Evolutionary conservation across 37 sponge, comb jelly and placozoan species (phyloP).

Genomic region (Beroe forskalii): DNA sequence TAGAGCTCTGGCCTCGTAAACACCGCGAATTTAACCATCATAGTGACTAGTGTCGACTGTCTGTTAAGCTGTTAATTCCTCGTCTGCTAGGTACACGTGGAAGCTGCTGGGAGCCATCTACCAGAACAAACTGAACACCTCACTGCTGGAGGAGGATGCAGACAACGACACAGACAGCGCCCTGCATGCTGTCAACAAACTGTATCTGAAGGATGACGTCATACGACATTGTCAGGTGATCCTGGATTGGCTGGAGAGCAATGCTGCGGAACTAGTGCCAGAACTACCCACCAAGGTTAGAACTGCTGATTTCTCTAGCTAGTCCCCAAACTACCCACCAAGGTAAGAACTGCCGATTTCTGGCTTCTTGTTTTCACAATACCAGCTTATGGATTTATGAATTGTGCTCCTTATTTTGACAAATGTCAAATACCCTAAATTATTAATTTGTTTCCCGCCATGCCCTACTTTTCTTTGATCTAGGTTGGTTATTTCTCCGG

Average conservation of each 20-base stretch:
- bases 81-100: slow-evolving; percentile 45
- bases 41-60: no score
- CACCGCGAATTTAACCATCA: no score
- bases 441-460: no score
- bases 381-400: no score
- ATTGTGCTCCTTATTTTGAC: no score
- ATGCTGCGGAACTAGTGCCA: slow-evolving; percentile 63
- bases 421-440: no score
- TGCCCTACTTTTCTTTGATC: no score
- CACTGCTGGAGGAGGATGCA: neutral
- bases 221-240: slow-evolving; percentile 70
- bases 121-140: slow-evolving; percentile 24
- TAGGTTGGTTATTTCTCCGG: slow-evolving; percentile 61
- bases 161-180: neutral
- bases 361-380: no score
- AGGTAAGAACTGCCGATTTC: no score
- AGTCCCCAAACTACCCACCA: neutral
- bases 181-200: neutral
- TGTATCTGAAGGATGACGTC: neutral
- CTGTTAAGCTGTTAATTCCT: no score
- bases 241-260: slow-evolving; percentile 90
- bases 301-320: no score
- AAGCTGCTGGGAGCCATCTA: slow-evolving; percentile 26
- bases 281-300: slow-evolving; percentile 45
- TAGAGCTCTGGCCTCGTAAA: no score